These are phyloP conservation scores for Hemithea aestivaria DNA, from an alignment of 2,888 invertebrate genomes.

Conservation along the genomic window DNA sequence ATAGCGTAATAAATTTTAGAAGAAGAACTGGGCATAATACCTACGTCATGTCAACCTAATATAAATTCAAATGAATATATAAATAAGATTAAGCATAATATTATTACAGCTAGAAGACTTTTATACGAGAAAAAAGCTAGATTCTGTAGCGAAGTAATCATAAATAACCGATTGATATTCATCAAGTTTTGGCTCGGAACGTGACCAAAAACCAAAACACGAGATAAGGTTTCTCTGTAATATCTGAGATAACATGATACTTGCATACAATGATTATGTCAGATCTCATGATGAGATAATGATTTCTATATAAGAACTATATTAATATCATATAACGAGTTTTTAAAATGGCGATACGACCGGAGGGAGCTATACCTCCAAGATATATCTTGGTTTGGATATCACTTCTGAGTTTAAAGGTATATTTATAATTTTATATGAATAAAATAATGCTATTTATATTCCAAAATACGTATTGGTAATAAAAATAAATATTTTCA, in stretches of 20 bases:
- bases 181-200: conserved; percentile 32
- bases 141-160: conserved; percentile 1
- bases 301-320: conserved; percentile 47
- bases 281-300: conserved; percentile 42
- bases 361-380: conserved; percentile 35
- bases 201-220: conserved; percentile 38
- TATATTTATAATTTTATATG: conserved; percentile 14
- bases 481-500: too few relatives aligned
- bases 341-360: conserved; percentile 44
- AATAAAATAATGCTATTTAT: too few relatives aligned
- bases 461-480: too few relatives aligned
- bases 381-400: conserved; percentile 28
- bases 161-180: conserved; percentile 28
- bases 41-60: too few relatives aligned
- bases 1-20: too few relatives aligned
- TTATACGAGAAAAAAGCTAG: background rate
- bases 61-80: too few relatives aligned
- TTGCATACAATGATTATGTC: conserved; percentile 32
- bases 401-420: conserved; percentile 41
- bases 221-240: conserved; percentile 35
- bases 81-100: too few relatives aligned
- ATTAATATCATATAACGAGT: conserved; percentile 37
- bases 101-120: too few relatives aligned
- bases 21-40: too few relatives aligned
- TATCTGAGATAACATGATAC: conserved; percentile 32